Evolutionary conservation across 1,140 invertebrate species (phyloP).

Genomic region (Heterodera carotae): DNA sequence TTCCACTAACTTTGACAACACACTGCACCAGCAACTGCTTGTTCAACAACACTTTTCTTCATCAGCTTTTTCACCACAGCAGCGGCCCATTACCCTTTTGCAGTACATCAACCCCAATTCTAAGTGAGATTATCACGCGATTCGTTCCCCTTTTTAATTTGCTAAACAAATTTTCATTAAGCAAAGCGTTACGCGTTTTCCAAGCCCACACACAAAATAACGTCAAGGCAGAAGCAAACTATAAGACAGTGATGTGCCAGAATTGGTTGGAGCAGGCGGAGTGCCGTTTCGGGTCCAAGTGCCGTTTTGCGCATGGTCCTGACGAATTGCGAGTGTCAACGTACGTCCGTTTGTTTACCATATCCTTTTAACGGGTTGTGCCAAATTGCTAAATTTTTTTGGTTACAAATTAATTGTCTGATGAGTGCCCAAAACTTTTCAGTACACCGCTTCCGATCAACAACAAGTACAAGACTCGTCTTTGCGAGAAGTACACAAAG

Average conservation of each 20-base stretch:
- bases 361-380: not conserved
- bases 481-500: slow-evolving; percentile 58
- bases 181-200: slow-evolving; percentile 10
- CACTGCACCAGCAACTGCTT: too few relatives aligned
- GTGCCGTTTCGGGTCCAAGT: slow-evolving; percentile 55
- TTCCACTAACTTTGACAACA: too few relatives aligned
- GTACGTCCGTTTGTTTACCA: not conserved
- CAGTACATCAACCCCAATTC: slow-evolving; percentile 30
- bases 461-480: slow-evolving; percentile 58
- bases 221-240: slow-evolving; percentile 39
- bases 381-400: too few relatives aligned
- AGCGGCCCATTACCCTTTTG: not conserved
- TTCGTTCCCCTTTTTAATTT: not conserved
- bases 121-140: not conserved
- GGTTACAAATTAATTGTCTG: not conserved
- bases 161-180: not conserved
- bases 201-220: slow-evolving; percentile 6
- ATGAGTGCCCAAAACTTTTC: not conserved
- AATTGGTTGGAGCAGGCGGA: slow-evolving; percentile 51
- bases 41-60: not conserved
- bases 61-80: not conserved
- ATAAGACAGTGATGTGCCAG: slow-evolving; percentile 61
- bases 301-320: slow-evolving; percentile 53
- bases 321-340: slow-evolving; percentile 47
- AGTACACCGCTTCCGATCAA: slow-evolving; percentile 40